These are phyloP conservation scores for Bembecia ichneumoniformis DNA, from an alignment of 2,888 invertebrate genomes.

Conservation along the genomic window DNA sequence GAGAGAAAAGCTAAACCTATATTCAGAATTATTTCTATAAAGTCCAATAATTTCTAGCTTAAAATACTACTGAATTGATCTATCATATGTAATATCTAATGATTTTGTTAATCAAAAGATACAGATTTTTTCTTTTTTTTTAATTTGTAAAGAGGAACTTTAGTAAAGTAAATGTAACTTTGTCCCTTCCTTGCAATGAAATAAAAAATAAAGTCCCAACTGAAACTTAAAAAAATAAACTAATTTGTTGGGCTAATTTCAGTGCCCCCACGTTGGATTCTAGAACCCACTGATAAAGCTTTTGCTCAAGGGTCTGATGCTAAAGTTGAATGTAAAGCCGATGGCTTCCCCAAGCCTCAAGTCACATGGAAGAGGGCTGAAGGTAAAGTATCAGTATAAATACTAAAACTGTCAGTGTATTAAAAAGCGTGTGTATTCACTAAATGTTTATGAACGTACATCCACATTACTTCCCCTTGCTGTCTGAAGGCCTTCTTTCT, in stretches of 20 bases:
- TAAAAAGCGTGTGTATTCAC: too few relatives aligned
- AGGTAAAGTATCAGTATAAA: conserved; percentile 68
- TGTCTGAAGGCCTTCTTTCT: too few relatives aligned
- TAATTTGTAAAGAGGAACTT: neutral
- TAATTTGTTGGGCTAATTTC: conserved; percentile 41
- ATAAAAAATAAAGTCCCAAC: neutral
- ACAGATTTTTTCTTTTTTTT: too few relatives aligned
- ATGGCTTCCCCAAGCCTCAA: conserved; percentile 94
- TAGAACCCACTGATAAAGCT: conserved; percentile 95
- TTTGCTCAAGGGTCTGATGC: conserved; percentile 96
- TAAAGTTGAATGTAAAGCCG: conserved; percentile 95
- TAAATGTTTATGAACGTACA: neutral
- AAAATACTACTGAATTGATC: too few relatives aligned
- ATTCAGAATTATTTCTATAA: too few relatives aligned
- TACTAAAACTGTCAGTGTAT: too few relatives aligned
- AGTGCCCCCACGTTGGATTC: conserved; percentile 97
- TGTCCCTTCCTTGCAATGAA: neutral
- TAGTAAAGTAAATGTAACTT: neutral
- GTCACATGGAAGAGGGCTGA: conserved; percentile 97
- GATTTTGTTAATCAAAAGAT: too few relatives aligned
- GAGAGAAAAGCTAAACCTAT: too few relatives aligned
- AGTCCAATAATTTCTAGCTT: too few relatives aligned
- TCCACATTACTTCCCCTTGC: neutral
- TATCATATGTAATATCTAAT: too few relatives aligned
- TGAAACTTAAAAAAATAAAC: neutral